Percentiles rank a stretch among this genome's conserved stretches.
Evolutionary conservation across 2,888 invertebrate genomes (phyloP).

Genomic region (Trypoxylon attenuatum): DNA sequence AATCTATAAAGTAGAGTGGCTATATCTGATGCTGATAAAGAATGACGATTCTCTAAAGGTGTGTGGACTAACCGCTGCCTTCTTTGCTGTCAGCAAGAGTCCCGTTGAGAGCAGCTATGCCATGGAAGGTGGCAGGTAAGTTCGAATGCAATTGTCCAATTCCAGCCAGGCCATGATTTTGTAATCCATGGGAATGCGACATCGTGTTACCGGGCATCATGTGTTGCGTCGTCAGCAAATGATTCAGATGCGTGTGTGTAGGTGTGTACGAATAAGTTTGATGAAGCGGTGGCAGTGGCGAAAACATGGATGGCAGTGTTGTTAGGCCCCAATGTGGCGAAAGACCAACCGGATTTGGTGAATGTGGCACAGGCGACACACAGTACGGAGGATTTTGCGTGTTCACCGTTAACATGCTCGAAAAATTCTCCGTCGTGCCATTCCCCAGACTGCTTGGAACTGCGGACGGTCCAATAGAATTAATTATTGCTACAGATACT

Average conservation of each 20-base stretch:
- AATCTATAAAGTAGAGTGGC: too few species aligned
- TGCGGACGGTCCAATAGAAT: slow-evolving; percentile 12
- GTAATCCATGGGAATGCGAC: slow-evolving; percentile 55
- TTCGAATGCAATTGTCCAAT: slow-evolving; percentile 53
- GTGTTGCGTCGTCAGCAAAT: slow-evolving; percentile 69
- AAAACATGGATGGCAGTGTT: slow-evolving; percentile 64
- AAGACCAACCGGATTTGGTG: slow-evolving; percentile 64
- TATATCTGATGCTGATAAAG: too few species aligned
- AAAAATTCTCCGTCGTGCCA: slow-evolving; percentile 56
- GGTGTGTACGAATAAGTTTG: slow-evolving; percentile 63
- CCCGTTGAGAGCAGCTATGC: slow-evolving; percentile 77
- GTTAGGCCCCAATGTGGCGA: slow-evolving; percentile 66
- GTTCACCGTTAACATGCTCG: slow-evolving; percentile 64
- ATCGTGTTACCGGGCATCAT: slow-evolving; percentile 62
- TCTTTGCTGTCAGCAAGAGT: slow-evolving; percentile 77
- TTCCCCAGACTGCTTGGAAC: slow-evolving; percentile 49
- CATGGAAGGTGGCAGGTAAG: slow-evolving; percentile 76
- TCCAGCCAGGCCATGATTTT: slow-evolving; percentile 47
- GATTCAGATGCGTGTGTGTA: slow-evolving; percentile 65
- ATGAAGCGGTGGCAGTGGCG: slow-evolving; percentile 61
- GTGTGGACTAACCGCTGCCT: slow-evolving; percentile 62
- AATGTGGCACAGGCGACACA: slow-evolving; percentile 64
- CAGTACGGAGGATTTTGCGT: slow-evolving; percentile 67
- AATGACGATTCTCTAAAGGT: too few species aligned
- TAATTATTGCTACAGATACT: neutral